Base-by-base conservation (phyloP, 2,797 vertebrate species). In the Crax fasciolata region DNA sequence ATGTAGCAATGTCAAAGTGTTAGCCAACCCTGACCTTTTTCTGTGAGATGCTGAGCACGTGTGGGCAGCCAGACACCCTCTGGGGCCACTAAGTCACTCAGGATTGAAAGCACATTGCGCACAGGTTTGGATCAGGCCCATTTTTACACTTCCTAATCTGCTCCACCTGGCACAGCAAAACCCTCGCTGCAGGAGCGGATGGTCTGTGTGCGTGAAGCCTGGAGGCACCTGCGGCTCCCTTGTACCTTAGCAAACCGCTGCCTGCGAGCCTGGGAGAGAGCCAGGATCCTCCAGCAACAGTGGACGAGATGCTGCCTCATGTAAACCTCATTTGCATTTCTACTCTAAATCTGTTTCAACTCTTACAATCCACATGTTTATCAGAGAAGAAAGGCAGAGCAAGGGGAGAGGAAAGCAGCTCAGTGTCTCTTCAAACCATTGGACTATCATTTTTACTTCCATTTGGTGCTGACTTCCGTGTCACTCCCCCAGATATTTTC, bases 321-420 rank as follows among this genome's bases (percentile, higher is more conserved):
- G 68, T 62, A 93, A 96, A 93, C 82, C 68, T 94, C 82, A 87
- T 94, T 90, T 95, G 75, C 76, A 86, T 96, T 83, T 89, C 95
- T 70, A 39, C 54, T 83, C 77, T 70, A 89, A 96, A 95, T 91
- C 87, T 91, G 15, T 94, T 96, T 94, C 85, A 71, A 17, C 58
- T 86, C 94, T 35, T 39, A 30, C 62, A 10, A 20, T 74, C 70
- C 38, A 3, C 79, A 79, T 79, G 61, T 84, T 95, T 91, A 83
- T 91, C 80, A 78, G 21, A 87, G 74, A 94, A 63, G 66, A 93
- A 88, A 88, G 46, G 41, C 74, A 92, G 78, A 79, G 38, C 48
- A 55, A 80, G 35, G 14, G 12, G 54, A 52, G 32, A 71, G 54
- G n/a, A 77, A 92, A 80, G 58, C 39, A 82, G 23, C 14, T 27